Conservation (phyloP, 2,797 vertebrate species). For the Gephyroberyx darwinii region DNA sequence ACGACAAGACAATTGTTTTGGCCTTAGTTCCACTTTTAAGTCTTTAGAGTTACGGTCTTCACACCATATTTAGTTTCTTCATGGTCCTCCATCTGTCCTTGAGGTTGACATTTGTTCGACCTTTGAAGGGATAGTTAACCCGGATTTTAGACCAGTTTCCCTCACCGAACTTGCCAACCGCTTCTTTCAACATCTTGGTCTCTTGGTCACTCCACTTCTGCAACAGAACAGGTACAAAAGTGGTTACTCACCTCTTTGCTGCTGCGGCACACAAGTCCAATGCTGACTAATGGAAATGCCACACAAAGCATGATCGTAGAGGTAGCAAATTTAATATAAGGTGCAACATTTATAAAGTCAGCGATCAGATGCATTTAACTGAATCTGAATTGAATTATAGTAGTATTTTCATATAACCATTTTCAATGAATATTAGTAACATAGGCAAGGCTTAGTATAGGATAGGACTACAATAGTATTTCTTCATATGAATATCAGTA, state of each 20-base stretch:
- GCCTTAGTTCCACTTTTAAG: no score
- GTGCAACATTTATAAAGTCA: no score
- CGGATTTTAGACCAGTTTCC: constrained; percentile 79
- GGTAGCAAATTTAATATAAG: background rate
- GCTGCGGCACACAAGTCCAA: background rate
- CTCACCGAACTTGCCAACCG: constrained; percentile 77
- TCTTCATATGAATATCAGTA: no score
- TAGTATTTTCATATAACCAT: no score
- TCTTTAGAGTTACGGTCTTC: background rate
- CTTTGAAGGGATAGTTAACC: constrained; percentile 55
- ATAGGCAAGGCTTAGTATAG: no score
- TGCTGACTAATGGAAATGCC: background rate
- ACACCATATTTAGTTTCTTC: constrained; percentile 63
- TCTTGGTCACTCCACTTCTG: constrained; percentile 79
- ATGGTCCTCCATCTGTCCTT: constrained; percentile 85
- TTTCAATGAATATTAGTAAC: no score
- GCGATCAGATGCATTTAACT: no score
- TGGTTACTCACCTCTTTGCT: background rate
- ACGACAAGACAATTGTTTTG: no score
- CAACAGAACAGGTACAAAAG: constrained; percentile 43
- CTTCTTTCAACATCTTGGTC: constrained; percentile 70
- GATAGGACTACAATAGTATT: no score
- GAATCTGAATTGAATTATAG: no score
- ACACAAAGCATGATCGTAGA: background rate
- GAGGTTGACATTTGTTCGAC: constrained; percentile 76